Base-by-base conservation (phyloP, 1,140 invertebrate species). In the Heliconius hermathena region DNA sequence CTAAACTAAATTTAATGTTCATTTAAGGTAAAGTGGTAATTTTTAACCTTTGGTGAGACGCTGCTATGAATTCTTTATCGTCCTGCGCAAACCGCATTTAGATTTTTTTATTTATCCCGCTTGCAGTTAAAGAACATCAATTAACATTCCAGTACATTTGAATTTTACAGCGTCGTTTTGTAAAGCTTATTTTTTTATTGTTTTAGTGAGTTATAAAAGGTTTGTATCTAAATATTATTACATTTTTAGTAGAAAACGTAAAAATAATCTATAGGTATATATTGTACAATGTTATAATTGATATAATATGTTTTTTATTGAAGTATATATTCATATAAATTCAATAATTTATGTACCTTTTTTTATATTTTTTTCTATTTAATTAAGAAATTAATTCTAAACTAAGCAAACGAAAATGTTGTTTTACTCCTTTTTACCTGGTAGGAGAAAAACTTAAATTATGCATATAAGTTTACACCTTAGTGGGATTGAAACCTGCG, bases 41-140 rank as follows among this genome's bases (percentile, higher is more conserved):
- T 81, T 80, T 78, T 60, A 78, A 54, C 73, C 60, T 75, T 78
- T 26, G 71, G 76, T 36, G 81, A 83, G 73, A 66, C 54, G 16
- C 36, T 74, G 71, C 79, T 80, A 73, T 78, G 73, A 66, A 72
- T 78, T 77, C 73, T 81, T 81, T 75, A 74, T 81, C 57, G 72
- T 70, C 11, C 29, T 71, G 36, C 75, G 36, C 73, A 13, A 79
- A 73, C 57, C 73, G 78, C 73, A 20, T 60, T 79, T 75, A 75
- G 73, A 71, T 49, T 75, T 75, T 71, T 76, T 36, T 2, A 46
- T 74, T 33, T 49, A 73, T 33, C 41, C 20, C 26, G 36, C 74
- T 79, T 75, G 78, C 78, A 71, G 74, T 71, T 71, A 79, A 75
- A 33, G 78, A 75, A 79, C 75, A 76, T 52, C 38, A 71, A 76